Percentiles rank a stretch among this genome's conserved stretches.
Evolutionary conservation across 1,140 invertebrate species (phyloP).

Genomic region (Brachionus rubens): DNA sequence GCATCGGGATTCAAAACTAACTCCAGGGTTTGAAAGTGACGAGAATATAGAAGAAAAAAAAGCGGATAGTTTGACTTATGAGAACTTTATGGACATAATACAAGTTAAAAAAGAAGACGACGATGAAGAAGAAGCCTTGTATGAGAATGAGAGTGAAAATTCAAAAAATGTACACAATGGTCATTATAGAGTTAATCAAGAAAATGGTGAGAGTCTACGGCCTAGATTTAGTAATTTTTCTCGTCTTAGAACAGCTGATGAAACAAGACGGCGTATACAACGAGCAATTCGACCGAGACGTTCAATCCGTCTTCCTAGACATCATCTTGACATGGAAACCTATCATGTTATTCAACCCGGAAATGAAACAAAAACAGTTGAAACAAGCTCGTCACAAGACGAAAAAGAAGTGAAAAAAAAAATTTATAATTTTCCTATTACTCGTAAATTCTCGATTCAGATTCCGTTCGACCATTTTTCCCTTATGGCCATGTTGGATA

Average conservation of each 20-base stretch:
- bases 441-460: slow-evolving; percentile 65
- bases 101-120: background rate
- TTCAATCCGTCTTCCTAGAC: background rate
- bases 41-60: background rate
- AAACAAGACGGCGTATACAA: slow-evolving; percentile 2
- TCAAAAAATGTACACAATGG: slow-evolving; percentile 4
- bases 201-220: background rate
- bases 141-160: slow-evolving; percentile 24
- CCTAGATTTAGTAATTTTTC: slow-evolving; percentile 1
- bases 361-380: background rate
- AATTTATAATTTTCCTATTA: slow-evolving; percentile 79
- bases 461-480: slow-evolving; percentile 85
- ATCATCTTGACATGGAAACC: slow-evolving; percentile 1
- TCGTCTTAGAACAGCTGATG: background rate
- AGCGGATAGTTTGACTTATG: background rate
- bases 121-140: background rate
- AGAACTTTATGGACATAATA: slow-evolving; percentile 35
- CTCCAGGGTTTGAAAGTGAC: slow-evolving; percentile 2
- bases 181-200: slow-evolving; percentile 2
- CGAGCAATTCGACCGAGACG: slow-evolving; percentile 1
- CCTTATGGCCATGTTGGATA: slow-evolving; percentile 83
- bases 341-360: slow-evolving; percentile 19
- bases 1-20: background rate
- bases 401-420: slow-evolving; percentile 64
- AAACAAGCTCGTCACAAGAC: background rate